Evolutionary conservation across 1,140 invertebrate species (phyloP).

Genomic region (Diorhabda elongata): DNA sequence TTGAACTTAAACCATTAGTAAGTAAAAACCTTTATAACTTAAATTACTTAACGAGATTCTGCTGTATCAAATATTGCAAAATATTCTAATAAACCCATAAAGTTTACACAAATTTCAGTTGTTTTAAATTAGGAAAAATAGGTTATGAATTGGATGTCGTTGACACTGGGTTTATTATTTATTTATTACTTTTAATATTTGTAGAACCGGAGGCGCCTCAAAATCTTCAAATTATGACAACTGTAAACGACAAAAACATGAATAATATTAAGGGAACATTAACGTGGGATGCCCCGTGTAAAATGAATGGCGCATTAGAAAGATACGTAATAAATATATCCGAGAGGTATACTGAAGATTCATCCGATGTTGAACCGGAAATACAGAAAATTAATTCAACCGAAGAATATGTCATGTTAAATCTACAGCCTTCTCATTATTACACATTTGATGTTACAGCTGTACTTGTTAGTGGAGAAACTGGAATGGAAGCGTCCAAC

Average conservation of each 20-base stretch:
- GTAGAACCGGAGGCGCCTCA: constrained; percentile 9
- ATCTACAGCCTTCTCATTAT: background rate
- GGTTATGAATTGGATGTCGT: background rate
- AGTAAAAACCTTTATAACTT: too few relatives aligned
- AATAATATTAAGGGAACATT: background rate
- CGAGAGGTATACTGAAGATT: constrained; percentile 10
- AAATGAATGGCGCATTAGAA: constrained; percentile 23
- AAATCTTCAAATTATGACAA: constrained; percentile 8
- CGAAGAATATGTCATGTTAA: background rate
- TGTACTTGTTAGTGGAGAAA: constrained; percentile 4
- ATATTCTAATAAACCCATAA: too few relatives aligned
- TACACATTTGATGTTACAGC: background rate
- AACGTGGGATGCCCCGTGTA: constrained; percentile 22
- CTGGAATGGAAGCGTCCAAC: background rate
- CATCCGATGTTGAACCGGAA: background rate
- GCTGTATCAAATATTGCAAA: too few relatives aligned
- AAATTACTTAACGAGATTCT: too few relatives aligned
- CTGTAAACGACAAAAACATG: background rate
- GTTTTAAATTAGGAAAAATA: too few relatives aligned
- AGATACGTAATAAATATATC: constrained; percentile 7
- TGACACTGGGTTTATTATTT: background rate
- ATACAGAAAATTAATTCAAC: background rate
- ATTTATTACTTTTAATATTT: background rate
- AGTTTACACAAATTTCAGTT: too few relatives aligned
- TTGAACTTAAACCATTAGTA: too few relatives aligned